Percentiles rank a stretch among this genome's conserved stretches.
These are phyloP conservation scores for Alethe diademata DNA, from an alignment of 2,113 vertebrate genomes.

Conservation along the genomic window DNA sequence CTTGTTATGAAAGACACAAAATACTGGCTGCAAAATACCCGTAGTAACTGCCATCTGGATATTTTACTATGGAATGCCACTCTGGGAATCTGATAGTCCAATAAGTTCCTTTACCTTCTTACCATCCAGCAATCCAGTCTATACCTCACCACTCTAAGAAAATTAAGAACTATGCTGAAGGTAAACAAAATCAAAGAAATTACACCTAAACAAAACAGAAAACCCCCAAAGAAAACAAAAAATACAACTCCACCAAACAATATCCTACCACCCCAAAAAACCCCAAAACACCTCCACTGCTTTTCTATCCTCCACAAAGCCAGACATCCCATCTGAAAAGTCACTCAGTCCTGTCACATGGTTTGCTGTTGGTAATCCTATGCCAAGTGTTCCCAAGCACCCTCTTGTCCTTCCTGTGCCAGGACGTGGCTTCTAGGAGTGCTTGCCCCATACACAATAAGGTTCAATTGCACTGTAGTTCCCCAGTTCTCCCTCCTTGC, in stretches of 20 bases:
- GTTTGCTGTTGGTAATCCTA: not conserved
- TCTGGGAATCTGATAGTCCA: not conserved
- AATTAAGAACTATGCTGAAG: not conserved
- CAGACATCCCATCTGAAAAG: not conserved
- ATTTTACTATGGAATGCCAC: not conserved
- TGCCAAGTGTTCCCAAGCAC: not conserved
- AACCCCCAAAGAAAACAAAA: not conserved
- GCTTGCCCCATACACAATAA: not conserved
- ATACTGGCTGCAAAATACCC: not conserved
- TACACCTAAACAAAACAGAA: not conserved
- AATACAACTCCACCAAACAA: not conserved
- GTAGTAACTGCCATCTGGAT: not conserved
- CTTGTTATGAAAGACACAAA: not conserved
- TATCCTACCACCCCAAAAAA: rapidly evolving
- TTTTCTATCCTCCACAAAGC: not conserved
- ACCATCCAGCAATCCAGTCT: not conserved
- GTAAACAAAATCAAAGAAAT: not conserved
- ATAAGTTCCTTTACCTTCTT: not conserved
- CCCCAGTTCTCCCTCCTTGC: not conserved
- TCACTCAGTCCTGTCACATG: not conserved
- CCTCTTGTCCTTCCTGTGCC: not conserved
- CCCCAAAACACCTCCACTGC: not conserved
- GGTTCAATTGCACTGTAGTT: not conserved
- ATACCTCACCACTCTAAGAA: not conserved
- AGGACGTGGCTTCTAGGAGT: not conserved